phyloP scores from a whole-genome alignment of 53 echinoderm and acorn worm genomes.

The Paracentrotus lividus region DNA sequence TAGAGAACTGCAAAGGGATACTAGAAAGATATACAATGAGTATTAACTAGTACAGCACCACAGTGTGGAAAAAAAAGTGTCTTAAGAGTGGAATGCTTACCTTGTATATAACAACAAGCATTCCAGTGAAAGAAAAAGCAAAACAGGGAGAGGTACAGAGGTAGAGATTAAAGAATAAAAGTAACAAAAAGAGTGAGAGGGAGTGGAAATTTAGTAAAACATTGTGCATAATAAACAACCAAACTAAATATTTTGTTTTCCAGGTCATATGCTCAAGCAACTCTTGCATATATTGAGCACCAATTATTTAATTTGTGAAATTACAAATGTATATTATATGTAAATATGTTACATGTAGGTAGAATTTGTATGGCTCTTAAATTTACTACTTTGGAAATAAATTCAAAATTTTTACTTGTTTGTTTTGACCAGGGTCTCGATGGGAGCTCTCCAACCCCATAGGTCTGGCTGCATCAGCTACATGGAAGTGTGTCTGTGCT shows the following conservation, averaged over 20 bases:
- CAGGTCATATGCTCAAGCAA: not conserved
- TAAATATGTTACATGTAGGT: not conserved
- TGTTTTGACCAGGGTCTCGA: slow-evolving; percentile 78
- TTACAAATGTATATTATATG: not conserved
- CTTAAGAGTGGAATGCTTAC: not conserved
- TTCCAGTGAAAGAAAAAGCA: too few species aligned
- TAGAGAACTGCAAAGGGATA: too few species aligned
- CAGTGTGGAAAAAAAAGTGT: not conserved
- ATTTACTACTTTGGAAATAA: not conserved
- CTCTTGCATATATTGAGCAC: not conserved
- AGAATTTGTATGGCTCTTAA: not conserved
- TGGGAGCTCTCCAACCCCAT: slow-evolving; percentile 87
- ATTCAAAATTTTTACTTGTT: slow-evolving; percentile 7
- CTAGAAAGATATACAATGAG: too few species aligned
- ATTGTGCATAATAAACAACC: not conserved
- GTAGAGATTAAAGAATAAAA: not conserved
- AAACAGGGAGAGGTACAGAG: too few species aligned
- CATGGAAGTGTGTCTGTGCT: slow-evolving; percentile 89
- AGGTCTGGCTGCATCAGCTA: slow-evolving; percentile 83
- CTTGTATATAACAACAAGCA: too few species aligned
- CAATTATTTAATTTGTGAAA: not conserved
- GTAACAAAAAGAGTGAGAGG: not conserved
- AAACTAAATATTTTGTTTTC: not conserved
- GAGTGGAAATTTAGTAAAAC: not conserved
- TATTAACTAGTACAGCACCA: too few species aligned